Evolutionary conservation across 2,888 invertebrate species (phyloP).

Genomic region (Acronicta alni): DNA sequence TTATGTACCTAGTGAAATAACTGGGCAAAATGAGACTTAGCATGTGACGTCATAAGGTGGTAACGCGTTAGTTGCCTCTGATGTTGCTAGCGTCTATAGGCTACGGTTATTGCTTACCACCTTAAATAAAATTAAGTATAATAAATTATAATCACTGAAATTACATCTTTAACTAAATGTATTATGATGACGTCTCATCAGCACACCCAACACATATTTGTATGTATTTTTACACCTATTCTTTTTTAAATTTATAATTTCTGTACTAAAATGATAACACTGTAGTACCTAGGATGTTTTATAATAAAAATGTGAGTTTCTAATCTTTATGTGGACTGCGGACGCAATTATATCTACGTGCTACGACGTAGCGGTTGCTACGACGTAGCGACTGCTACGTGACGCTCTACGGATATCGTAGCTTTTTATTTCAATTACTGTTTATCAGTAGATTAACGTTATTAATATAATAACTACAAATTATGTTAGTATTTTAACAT

Average conservation of each 20-base stretch:
- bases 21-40: too few relatives aligned
- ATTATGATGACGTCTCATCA: too few relatives aligned
- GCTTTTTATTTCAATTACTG: conserved; percentile 50
- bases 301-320: conserved; percentile 47
- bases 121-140: too few relatives aligned
- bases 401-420: conserved; percentile 54
- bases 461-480: conserved; percentile 22
- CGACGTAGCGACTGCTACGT: conserved; percentile 66
- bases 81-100: too few relatives aligned
- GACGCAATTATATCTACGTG: conserved; percentile 61
- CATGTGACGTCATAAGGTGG: too few relatives aligned
- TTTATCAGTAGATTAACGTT: conserved; percentile 31
- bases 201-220: too few relatives aligned
- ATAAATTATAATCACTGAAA: too few relatives aligned
- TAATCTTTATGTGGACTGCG: conserved; percentile 58
- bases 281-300: conserved; percentile 7
- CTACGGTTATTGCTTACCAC: too few relatives aligned
- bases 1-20: too few relatives aligned
- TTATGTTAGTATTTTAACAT: conserved; percentile 5
- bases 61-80: too few relatives aligned
- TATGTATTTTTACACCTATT: too few relatives aligned
- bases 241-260: background rate
- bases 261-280: conserved; percentile 13
- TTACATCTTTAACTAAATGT: too few relatives aligned
- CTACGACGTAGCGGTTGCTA: conserved; percentile 68